phyloP scores from a whole-genome alignment of 2,113 vertebrate genomes.

The Trematocara macrostoma region DNA sequence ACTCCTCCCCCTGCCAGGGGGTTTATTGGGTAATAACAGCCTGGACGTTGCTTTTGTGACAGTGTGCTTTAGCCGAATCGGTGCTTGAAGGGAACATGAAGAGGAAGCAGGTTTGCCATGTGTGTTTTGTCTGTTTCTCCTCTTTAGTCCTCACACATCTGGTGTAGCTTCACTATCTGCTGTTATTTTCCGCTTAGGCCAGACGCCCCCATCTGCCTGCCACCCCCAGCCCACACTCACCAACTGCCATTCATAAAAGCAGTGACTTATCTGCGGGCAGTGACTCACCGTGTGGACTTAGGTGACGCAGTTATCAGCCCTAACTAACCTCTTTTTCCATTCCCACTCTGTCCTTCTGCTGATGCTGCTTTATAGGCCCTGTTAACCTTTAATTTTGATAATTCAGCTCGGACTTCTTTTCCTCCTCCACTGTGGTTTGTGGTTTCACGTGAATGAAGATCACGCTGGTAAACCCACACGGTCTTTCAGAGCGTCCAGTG shows the following conservation, averaged over 20 bases:
- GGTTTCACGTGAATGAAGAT: background rate
- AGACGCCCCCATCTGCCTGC: background rate
- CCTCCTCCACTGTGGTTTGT: background rate
- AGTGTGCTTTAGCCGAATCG: background rate
- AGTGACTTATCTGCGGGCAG: background rate
- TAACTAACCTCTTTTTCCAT: conserved; percentile 3
- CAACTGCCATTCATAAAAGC: conserved; percentile 21
- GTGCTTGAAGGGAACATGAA: background rate
- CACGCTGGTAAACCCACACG: background rate
- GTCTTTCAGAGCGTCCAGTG: background rate
- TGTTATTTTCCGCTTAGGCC: background rate
- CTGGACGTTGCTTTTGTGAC: background rate
- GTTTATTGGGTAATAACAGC: conserved; percentile 37
- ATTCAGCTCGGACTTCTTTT: background rate
- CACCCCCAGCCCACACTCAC: background rate
- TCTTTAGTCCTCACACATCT: background rate
- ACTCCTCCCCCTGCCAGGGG: background rate
- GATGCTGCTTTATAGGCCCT: background rate
- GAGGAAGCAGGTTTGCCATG: background rate
- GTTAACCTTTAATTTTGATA: background rate
- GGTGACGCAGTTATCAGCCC: background rate
- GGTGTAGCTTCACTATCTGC: background rate
- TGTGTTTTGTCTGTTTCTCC: background rate
- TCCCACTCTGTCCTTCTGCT: background rate
- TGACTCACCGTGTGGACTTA: conserved; percentile 5